A percentile compares a stretch with the other conserved stretches of the same genome.
These are phyloP conservation scores for Cochlearius cochlearius DNA, from an alignment of 2,113 vertebrate genomes.

Conservation along the genomic window DNA sequence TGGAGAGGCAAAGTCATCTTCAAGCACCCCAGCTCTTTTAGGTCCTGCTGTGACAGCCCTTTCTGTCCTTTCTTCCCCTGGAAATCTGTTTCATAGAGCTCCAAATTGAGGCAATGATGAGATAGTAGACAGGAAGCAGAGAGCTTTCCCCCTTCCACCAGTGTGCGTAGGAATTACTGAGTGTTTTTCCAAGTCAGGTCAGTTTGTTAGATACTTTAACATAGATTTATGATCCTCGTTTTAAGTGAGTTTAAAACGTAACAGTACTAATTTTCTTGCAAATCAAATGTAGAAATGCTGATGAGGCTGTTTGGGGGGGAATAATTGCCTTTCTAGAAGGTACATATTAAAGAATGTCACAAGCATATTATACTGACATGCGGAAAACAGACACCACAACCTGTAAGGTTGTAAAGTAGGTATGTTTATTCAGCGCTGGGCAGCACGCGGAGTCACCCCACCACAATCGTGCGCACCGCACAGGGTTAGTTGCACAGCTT, in stretches of 20 bases:
- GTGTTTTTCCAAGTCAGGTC: not conserved
- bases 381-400: no score
- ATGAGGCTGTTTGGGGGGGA: not conserved
- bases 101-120: not conserved
- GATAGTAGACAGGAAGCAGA: not conserved
- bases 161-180: not conserved
- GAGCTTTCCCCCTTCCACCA: no score
- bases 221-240: not conserved
- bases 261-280: not conserved
- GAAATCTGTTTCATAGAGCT: not conserved
- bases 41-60: not conserved
- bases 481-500: no score
- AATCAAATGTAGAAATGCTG: not conserved
- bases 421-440: no score
- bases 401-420: no score
- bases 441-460: no score
- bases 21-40: not conserved
- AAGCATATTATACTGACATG: not conserved
- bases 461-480: no score
- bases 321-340: not conserved
- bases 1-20: not conserved
- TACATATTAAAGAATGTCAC: not conserved
- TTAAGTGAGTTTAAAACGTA: not conserved
- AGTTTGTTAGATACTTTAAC: not conserved
- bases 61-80: not conserved